Evolutionary conservation across 1,140 invertebrate genomes (phyloP).

Genomic region (Bombus picipes): DNA sequence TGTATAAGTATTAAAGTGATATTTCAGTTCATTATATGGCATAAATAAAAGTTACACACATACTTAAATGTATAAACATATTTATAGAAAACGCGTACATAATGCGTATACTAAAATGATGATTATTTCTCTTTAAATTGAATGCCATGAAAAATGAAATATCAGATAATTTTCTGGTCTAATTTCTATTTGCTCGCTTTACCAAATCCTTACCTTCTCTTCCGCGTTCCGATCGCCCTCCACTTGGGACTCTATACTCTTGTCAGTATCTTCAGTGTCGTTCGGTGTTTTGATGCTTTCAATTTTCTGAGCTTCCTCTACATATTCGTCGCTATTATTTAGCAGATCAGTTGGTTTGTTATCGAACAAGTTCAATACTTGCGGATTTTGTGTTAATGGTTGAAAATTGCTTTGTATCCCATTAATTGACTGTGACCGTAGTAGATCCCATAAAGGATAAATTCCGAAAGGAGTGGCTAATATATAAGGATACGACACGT

Average conservation of each 20-base stretch:
- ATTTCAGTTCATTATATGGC: not conserved
- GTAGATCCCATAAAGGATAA: conserved; percentile 23
- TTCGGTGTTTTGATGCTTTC: conserved; percentile 25
- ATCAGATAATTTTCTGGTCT: conserved; percentile 35
- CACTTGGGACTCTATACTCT: conserved; percentile 14
- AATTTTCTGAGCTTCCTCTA: conserved; percentile 40
- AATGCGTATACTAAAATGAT: not conserved
- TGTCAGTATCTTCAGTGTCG: not conserved
- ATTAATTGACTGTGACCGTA: conserved; percentile 36
- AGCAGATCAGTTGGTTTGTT: not conserved
- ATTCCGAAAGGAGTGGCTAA: conserved; percentile 34
- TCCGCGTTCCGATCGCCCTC: conserved; percentile 42
- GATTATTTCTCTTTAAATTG: not conserved
- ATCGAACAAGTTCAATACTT: conserved; percentile 14
- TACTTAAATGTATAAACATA: not conserved
- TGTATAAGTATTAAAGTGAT: too few species aligned
- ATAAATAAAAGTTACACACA: not conserved
- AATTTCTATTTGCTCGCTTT: conserved; percentile 46
- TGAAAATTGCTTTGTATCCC: conserved; percentile 35
- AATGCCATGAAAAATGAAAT: conserved; percentile 36
- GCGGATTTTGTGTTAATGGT: not conserved
- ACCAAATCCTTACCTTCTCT: conserved; percentile 64
- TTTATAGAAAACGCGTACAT: not conserved
- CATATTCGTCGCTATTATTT: conserved; percentile 54
- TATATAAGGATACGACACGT: conserved; percentile 49